Evolutionary conservation across 35 echinoderm and acorn worm species (phyloP).

Genomic region (Ophioderma brevispina): DNA sequence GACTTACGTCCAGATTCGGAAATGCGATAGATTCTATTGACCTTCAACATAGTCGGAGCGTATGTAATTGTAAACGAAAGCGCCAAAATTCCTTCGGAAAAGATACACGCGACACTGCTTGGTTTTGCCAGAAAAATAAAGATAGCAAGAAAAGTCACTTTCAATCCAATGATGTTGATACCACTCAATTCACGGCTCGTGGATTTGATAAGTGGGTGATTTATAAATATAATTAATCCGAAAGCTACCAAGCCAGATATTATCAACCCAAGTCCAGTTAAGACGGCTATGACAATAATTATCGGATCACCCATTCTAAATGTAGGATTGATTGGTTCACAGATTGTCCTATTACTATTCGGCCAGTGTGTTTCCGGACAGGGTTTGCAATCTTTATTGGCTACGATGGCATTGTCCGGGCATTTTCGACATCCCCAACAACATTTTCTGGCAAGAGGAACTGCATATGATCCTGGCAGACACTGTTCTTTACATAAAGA

Average conservation of each 20-base stretch:
- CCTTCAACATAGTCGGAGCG: slow-evolving; percentile 26
- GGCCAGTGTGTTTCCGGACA: slow-evolving; percentile 27
- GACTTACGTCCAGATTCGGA: slow-evolving; percentile 27
- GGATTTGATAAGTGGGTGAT: slow-evolving; percentile 23
- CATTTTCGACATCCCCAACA: slow-evolving; percentile 45
- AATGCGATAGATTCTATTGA: slow-evolving; percentile 48
- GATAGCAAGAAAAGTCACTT: neutral
- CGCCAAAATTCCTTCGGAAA: neutral
- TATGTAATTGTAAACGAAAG: slow-evolving; percentile 22
- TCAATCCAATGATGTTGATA: slow-evolving; percentile 9
- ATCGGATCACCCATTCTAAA: neutral
- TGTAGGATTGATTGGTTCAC: neutral
- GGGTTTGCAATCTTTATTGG: neutral
- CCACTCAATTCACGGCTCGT: slow-evolving; percentile 27
- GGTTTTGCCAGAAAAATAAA: slow-evolving; percentile 12
- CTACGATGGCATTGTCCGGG: slow-evolving; percentile 17
- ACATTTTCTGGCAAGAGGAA: slow-evolving; percentile 6
- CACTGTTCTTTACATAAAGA: slow-evolving; percentile 20
- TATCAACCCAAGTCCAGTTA: neutral
- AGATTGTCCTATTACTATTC: neutral
- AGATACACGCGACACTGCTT: neutral
- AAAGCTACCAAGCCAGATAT: neutral
- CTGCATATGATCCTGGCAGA: neutral
- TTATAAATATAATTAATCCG: neutral
- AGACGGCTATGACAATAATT: neutral